Conservation (phyloP, 2,888 invertebrate genomes). For the Drosophila longiperda region DNA sequence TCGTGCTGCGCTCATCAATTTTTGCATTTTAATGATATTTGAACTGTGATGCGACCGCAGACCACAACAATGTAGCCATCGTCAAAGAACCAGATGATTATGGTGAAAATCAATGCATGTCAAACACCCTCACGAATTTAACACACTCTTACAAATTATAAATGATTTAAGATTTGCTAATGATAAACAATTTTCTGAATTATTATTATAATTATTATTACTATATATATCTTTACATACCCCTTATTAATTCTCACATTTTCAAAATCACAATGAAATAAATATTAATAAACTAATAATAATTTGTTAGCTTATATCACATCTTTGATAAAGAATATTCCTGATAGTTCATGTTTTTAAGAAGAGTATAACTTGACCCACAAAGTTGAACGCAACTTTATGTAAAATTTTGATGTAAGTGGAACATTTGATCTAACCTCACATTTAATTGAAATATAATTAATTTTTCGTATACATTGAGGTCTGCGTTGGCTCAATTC, state of each 20-base stretch:
- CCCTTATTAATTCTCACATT: neutral
- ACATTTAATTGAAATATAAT: conserved; percentile 76
- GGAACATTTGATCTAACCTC: conserved; percentile 20
- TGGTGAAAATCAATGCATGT: conserved; percentile 16
- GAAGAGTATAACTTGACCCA: neutral
- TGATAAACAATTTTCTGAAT: neutral
- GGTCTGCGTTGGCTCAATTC: conserved; percentile 25
- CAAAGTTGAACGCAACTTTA: neutral
- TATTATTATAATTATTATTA: neutral
- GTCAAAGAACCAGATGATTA: conserved; percentile 17
- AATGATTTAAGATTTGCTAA: neutral
- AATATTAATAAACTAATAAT: neutral
- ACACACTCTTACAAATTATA: conserved; percentile 2
- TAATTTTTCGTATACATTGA: conserved; percentile 61
- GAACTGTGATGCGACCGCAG: conserved; percentile 57
- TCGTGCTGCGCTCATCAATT: conserved; percentile 62
- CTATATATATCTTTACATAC: neutral
- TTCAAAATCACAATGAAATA: neutral
- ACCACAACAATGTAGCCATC: conserved; percentile 12
- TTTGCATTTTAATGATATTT: conserved; percentile 79
- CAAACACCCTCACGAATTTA: neutral
- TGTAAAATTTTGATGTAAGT: conserved; percentile 2
- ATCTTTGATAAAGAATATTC: neutral
- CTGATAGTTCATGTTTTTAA: neutral
- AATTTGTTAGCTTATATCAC: neutral